Conservation (phyloP, 2,113 vertebrate genomes). For the Pelodiscus sinensis region DNA sequence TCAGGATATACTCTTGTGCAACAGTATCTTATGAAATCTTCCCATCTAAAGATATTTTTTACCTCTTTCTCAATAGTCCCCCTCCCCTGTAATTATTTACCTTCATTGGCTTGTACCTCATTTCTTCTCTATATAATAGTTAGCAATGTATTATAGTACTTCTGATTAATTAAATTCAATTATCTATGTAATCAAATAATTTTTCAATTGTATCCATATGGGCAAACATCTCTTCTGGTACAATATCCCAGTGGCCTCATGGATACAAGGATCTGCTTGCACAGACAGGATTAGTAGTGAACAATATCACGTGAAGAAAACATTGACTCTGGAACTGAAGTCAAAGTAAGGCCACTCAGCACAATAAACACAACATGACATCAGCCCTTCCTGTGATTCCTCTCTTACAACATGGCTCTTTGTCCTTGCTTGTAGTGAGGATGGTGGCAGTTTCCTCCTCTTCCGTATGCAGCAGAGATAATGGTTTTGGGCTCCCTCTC, state of each 20-base stretch:
- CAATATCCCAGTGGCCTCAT: background rate
- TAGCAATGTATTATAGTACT: background rate
- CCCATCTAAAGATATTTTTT: background rate
- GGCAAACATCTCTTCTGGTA: background rate
- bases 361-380: background rate
- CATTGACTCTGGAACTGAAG: no score
- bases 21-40: background rate
- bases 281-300: background rate
- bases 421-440: background rate
- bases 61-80: background rate
- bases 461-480: background rate
- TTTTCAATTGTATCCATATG: background rate
- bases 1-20: background rate
- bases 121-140: background rate
- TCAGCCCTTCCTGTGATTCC: rapidly evolving
- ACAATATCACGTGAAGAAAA: background rate
- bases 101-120: background rate
- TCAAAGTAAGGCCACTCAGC: background rate
- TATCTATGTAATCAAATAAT: background rate
- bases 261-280: background rate
- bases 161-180: background rate
- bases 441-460: background rate
- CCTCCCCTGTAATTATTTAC: background rate
- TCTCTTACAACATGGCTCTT: background rate
- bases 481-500: background rate